Percentiles rank a stretch among this genome's conserved stretches.
Evolutionary conservation across 2,797 vertebrate genomes (phyloP).

Genomic region (Pseudocheirus occidentalis): DNA sequence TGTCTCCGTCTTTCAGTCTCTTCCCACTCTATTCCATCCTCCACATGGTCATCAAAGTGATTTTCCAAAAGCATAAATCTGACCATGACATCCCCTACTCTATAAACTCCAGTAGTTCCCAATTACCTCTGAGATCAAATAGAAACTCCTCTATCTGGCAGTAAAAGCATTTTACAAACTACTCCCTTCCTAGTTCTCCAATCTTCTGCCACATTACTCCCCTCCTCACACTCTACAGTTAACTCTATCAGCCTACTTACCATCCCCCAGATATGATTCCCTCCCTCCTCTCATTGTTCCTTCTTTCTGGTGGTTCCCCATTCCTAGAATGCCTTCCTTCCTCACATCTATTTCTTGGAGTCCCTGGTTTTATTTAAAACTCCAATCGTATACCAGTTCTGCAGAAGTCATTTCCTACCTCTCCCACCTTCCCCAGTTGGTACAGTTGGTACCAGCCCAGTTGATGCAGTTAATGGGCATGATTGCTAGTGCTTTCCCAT

Average conservation of each 20-base stretch:
- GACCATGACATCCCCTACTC: neutral
- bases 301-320: neutral
- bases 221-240: neutral
- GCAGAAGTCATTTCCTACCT: neutral
- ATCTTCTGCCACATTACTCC: neutral
- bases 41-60: neutral
- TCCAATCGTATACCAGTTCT: neutral
- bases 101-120: neutral
- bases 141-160: neutral
- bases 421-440: neutral
- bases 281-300: neutral
- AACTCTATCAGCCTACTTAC: neutral
- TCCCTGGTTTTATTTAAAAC: neutral
- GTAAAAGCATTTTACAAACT: neutral
- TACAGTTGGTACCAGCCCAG: neutral
- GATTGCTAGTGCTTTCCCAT: neutral
- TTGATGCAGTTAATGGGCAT: neutral
- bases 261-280: neutral
- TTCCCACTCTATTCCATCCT: neutral
- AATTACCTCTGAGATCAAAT: neutral
- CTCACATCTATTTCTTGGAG: neutral
- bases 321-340: neutral
- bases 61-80: neutral
- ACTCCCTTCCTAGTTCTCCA: neutral
- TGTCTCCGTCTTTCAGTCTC: neutral